A percentile compares a stretch with the other conserved stretches of the same genome.
These are phyloP conservation scores for Pampus argenteus DNA, from an alignment of 2,797 vertebrate genomes.

Conservation along the genomic window DNA sequence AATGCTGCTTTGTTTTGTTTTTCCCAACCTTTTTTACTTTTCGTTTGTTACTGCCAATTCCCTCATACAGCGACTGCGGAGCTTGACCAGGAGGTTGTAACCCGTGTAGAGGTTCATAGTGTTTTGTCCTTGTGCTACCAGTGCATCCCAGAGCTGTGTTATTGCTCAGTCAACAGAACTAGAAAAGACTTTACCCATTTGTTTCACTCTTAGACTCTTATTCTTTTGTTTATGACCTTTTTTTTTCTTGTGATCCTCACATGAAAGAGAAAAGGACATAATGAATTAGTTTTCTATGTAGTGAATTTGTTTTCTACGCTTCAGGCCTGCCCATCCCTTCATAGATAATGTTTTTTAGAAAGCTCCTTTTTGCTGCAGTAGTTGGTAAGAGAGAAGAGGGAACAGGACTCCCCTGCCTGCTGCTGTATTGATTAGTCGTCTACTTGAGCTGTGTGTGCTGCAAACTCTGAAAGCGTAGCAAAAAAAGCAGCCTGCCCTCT, in stretches of 20 bases:
- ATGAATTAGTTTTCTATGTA: constrained; percentile 21
- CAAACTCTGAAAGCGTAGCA: constrained; percentile 66
- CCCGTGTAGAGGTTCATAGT: neutral
- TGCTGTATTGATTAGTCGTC: constrained; percentile 79
- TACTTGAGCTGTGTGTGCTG: constrained; percentile 77
- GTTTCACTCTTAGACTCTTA: neutral
- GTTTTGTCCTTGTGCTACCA: neutral
- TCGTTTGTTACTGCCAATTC: too few species aligned
- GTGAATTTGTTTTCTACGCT: too few species aligned
- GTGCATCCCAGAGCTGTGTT: neutral
- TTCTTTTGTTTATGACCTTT: constrained; percentile 5
- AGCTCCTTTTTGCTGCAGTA: constrained; percentile 76
- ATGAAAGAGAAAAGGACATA: constrained; percentile 9
- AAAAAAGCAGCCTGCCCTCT: constrained; percentile 34
- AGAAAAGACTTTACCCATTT: neutral
- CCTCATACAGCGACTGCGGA: neutral
- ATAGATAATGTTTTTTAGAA: constrained; percentile 51
- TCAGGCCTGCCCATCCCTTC: constrained; percentile 18
- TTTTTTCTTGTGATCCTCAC: constrained; percentile 25
- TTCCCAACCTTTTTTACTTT: too few species aligned
- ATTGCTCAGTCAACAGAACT: neutral
- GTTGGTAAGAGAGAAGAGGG: constrained; percentile 55
- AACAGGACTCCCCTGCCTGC: constrained; percentile 70
- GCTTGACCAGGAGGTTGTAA: neutral
- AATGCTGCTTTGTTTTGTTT: neutral